These are phyloP conservation scores for Drosophila triauraria DNA, from an alignment of 1,140 invertebrate genomes.

Conservation along the genomic window DNA sequence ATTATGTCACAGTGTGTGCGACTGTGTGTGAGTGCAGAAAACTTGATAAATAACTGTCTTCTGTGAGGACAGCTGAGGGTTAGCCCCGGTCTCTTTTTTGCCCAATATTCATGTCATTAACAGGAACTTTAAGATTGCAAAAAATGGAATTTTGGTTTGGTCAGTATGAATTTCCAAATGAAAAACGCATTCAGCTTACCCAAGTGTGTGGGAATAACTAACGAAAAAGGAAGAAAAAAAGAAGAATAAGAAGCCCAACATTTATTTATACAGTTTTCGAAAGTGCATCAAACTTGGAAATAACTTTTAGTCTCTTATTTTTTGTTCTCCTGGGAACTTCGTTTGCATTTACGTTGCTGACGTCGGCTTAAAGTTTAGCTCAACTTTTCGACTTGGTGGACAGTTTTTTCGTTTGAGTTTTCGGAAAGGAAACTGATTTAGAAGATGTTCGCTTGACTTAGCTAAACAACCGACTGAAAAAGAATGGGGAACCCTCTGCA, in stretches of 20 bases:
- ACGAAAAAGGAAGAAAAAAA: neutral
- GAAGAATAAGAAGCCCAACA: conserved; percentile 11
- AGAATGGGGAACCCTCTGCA: conserved; percentile 25
- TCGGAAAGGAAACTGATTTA: conserved; percentile 58
- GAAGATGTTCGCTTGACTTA: conserved; percentile 48
- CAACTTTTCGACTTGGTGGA: conserved; percentile 62
- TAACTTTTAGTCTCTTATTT: conserved; percentile 54
- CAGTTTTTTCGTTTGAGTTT: conserved; percentile 55
- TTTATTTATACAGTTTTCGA: conserved; percentile 54
- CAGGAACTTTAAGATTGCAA: conserved; percentile 1
- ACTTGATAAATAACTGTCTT: conserved; percentile 19
- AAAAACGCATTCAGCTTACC: conserved; percentile 12
- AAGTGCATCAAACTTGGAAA: conserved; percentile 55
- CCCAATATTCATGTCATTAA: conserved; percentile 23
- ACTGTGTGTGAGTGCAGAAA: neutral
- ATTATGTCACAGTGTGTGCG: conserved; percentile 18
- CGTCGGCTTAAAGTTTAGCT: conserved; percentile 56
- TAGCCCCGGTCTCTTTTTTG: neutral
- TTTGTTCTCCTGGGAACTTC: conserved; percentile 25
- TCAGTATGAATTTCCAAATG: conserved; percentile 10
- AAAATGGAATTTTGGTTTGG: neutral
- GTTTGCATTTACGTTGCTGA: conserved; percentile 56
- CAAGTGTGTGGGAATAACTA: conserved; percentile 10
- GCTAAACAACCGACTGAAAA: conserved; percentile 36
- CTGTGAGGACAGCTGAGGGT: neutral